Conservation (phyloP, 2,888 invertebrate genomes). For the Xestobium rufovillosum region DNA sequence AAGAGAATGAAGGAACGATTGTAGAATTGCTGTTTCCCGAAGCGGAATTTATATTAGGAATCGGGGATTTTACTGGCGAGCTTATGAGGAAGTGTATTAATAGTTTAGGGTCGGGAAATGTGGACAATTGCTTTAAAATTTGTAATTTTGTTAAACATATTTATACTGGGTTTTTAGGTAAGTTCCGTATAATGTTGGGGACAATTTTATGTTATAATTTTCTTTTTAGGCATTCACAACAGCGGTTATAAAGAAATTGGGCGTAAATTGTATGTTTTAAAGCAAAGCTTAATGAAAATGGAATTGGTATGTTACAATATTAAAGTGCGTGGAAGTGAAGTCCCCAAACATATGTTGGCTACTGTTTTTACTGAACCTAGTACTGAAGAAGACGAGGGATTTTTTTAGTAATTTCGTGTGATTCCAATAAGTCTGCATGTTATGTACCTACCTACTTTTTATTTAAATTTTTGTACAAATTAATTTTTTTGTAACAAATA, state of each 20-base stretch:
- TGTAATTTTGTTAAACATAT: slow-evolving; percentile 65
- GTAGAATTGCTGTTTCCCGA: slow-evolving; percentile 39
- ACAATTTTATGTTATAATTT: slow-evolving; percentile 8
- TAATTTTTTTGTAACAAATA: no score
- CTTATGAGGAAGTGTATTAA: slow-evolving; percentile 85
- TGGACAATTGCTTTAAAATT: slow-evolving; percentile 60
- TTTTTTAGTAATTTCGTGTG: slow-evolving; percentile 20
- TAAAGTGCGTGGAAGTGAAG: slow-evolving; percentile 52
- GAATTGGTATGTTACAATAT: slow-evolving; percentile 50
- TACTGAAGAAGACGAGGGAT: slow-evolving; percentile 39
- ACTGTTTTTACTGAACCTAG: slow-evolving; percentile 44
- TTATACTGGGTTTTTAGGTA: slow-evolving; percentile 56
- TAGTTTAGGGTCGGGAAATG: slow-evolving; percentile 68
- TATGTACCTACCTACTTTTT: background rate
- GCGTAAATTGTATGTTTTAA: slow-evolving; percentile 63
- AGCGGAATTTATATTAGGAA: slow-evolving; percentile 62
- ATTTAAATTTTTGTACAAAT: no score
- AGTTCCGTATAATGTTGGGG: slow-evolving; percentile 5
- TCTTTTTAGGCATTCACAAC: slow-evolving; percentile 42
- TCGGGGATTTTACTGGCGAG: slow-evolving; percentile 85
- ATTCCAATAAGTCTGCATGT: no score
- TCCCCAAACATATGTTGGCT: slow-evolving; percentile 61
- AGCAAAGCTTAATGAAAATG: slow-evolving; percentile 72
- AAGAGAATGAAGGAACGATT: slow-evolving; percentile 20
- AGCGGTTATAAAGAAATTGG: slow-evolving; percentile 55